Percentiles rank a stretch among this genome's conserved stretches.
These are phyloP conservation scores for Gymnopithys bicolor DNA, from an alignment of 2,797 vertebrate genomes.

Conservation along the genomic window DNA sequence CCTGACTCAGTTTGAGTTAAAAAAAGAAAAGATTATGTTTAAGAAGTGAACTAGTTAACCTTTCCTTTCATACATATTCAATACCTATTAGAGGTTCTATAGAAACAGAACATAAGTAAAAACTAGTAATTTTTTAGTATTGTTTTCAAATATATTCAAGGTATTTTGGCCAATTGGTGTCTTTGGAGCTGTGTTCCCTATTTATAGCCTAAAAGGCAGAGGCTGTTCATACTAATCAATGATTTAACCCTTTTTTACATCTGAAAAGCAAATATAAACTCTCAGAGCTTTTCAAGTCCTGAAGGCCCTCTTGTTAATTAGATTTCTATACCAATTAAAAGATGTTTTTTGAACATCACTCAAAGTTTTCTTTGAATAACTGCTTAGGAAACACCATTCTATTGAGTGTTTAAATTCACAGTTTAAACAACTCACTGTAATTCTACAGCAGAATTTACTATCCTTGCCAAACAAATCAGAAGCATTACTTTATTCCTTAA, in stretches of 20 bases:
- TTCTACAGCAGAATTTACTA: background rate
- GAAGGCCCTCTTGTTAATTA: background rate
- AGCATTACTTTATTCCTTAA: background rate
- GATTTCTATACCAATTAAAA: conserved; percentile 1
- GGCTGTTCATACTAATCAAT: background rate
- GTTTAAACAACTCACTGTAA: background rate
- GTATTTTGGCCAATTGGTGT: background rate
- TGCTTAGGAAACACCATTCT: background rate
- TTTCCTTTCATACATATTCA: background rate
- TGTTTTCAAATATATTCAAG: background rate
- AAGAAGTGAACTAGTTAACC: background rate
- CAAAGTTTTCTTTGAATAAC: background rate
- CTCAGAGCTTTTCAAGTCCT: background rate
- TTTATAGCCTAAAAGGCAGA: background rate
- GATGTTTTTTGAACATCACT: background rate
- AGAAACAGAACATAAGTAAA: background rate
- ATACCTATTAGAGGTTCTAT: background rate
- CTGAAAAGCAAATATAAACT: conserved; percentile 40
- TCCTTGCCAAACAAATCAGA: background rate
- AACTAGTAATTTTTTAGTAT: background rate
- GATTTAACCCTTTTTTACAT: background rate
- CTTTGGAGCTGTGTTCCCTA: background rate
- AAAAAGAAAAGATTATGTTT: background rate
- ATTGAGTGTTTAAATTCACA: background rate
- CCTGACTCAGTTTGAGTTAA: background rate